Percentiles rank a stretch among this genome's conserved stretches.
phyloP scores from a whole-genome alignment of 2,113 vertebrate genomes.

The Clarias gariepinus region DNA sequence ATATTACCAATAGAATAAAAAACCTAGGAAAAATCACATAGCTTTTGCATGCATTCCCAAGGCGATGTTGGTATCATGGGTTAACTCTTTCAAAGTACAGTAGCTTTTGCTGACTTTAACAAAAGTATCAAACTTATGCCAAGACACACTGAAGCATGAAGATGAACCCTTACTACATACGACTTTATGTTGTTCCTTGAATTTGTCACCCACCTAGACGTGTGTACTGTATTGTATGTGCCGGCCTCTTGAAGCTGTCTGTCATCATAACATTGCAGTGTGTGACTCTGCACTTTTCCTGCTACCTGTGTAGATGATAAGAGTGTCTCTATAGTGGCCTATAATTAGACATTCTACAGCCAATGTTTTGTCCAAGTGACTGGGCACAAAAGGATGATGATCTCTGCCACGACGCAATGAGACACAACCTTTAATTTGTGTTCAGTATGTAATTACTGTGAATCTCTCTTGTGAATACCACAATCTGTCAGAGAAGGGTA shows the following conservation, averaged over 20 bases:
- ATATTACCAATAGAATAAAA: no score
- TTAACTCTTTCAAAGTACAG: neutral
- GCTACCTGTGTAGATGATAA: neutral
- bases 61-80: no score
- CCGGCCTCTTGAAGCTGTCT: neutral
- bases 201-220: neutral
- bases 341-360: constrained; percentile 14
- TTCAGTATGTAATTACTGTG: constrained; percentile 33
- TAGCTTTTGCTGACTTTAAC: no score
- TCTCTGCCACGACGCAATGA: constrained; percentile 16
- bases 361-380: constrained; percentile 11
- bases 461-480: constrained; percentile 16
- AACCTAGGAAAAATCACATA: no score
- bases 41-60: no score
- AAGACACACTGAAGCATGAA: neutral
- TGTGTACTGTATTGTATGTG: neutral
- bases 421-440: constrained; percentile 35
- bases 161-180: neutral
- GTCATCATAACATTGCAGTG: neutral
- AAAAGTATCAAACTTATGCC: neutral
- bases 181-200: neutral
- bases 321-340: neutral
- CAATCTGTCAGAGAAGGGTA: constrained; percentile 26
- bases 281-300: constrained; percentile 13
- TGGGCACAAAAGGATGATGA: constrained; percentile 13